These are phyloP conservation scores for Azemiops feae DNA, from an alignment of 2,113 vertebrate species.

Conservation along the genomic window DNA sequence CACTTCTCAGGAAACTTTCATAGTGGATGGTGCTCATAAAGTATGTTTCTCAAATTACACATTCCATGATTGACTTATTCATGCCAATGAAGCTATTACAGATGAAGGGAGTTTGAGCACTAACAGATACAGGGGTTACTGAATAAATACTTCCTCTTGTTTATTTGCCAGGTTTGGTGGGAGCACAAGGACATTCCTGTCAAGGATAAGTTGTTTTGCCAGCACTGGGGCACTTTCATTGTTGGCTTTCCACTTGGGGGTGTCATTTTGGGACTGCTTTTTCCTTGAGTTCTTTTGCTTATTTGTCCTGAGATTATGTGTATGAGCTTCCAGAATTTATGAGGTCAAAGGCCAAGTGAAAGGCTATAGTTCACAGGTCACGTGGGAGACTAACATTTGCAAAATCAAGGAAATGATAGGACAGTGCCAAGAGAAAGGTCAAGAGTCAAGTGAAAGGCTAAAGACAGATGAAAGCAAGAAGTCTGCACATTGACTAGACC, in stretches of 20 bases:
- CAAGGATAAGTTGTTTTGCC: constrained; percentile 4
- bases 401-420: constrained; percentile 76
- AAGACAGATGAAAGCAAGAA: constrained; percentile 67
- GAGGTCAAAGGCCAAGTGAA: constrained; percentile 74
- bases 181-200: constrained; percentile 15
- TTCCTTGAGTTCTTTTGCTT: constrained; percentile 69
- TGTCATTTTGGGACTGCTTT: constrained; percentile 55
- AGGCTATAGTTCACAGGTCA: constrained; percentile 75
- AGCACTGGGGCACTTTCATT: constrained; percentile 34
- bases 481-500: constrained; percentile 45
- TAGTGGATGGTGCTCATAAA: neutral
- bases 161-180: neutral
- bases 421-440: constrained; percentile 77
- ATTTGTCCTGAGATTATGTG: constrained; percentile 71
- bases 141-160: neutral
- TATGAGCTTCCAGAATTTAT: constrained; percentile 77
- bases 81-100: neutral
- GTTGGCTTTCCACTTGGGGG: constrained; percentile 56
- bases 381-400: constrained; percentile 76
- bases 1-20: neutral
- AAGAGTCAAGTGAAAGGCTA: constrained; percentile 75
- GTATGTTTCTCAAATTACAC: neutral
- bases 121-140: neutral
- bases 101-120: neutral
- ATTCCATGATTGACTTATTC: neutral